Conservation (phyloP, 2,888 invertebrate genomes). For the Heteromurus nitidus region DNA sequence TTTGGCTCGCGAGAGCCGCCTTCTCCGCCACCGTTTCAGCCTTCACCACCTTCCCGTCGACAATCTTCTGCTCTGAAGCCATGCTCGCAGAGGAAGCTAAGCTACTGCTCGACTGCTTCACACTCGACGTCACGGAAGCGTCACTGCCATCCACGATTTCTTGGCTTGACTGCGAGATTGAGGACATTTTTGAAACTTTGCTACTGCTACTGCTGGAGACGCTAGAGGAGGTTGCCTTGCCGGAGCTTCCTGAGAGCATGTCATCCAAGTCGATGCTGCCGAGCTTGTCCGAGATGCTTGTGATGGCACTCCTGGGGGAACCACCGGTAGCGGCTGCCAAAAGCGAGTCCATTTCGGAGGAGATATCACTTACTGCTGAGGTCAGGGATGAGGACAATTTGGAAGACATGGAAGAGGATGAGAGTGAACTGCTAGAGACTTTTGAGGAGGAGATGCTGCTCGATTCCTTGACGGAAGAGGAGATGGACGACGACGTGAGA, state of each 20-base stretch:
- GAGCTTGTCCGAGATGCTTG: constrained; percentile 19
- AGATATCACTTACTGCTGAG: constrained; percentile 37
- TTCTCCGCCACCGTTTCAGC: constrained; percentile 60
- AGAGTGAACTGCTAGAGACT: constrained; percentile 57
- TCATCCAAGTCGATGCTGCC: constrained; percentile 44
- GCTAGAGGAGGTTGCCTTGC: neutral
- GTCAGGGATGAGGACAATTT: constrained; percentile 32
- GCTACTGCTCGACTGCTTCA: constrained; percentile 55
- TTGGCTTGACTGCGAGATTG: constrained; percentile 49
- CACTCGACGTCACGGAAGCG: constrained; percentile 41
- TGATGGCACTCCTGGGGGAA: constrained; percentile 24
- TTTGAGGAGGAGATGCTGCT: constrained; percentile 50
- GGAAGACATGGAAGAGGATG: constrained; percentile 47
- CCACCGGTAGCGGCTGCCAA: constrained; percentile 45
- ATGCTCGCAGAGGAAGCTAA: constrained; percentile 41
- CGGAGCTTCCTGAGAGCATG: constrained; percentile 38
- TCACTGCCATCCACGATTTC: constrained; percentile 41
- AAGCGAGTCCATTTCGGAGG: constrained; percentile 52
- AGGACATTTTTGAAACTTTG: constrained; percentile 57
- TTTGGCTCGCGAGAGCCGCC: constrained; percentile 30
- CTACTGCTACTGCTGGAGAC: constrained; percentile 32
- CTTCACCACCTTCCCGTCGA: constrained; percentile 54
- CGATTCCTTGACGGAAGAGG: constrained; percentile 43
- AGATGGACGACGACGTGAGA: constrained; percentile 34
- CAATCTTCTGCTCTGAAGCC: constrained; percentile 29